Evolutionary conservation across 2,113 vertebrate genomes (phyloP).

Genomic region (Microtus oregoni): DNA sequence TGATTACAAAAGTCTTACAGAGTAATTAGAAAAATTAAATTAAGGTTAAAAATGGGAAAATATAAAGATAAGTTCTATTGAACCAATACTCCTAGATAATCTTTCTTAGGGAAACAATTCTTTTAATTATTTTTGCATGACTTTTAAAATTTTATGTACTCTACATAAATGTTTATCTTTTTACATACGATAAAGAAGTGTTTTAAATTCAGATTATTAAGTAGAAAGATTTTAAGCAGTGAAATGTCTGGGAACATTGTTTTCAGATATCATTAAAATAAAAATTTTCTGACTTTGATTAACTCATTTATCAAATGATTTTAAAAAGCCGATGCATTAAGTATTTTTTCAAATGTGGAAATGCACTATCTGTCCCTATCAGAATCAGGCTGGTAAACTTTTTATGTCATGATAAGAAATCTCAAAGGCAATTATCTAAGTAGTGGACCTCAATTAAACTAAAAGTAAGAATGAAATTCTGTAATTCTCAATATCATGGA

Average conservation of each 20-base stretch:
- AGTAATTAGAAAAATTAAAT: background rate
- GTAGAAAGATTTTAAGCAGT: background rate
- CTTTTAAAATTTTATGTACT: background rate
- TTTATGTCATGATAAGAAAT: background rate
- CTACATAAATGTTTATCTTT: background rate
- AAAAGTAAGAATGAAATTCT: background rate
- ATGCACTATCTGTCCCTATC: background rate
- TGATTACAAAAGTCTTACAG: background rate
- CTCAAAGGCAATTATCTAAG: background rate
- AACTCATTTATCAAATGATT: background rate
- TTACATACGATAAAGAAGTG: background rate
- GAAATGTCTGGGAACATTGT: background rate
- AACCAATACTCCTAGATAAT: background rate
- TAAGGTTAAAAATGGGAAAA: background rate
- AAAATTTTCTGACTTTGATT: slow-evolving; percentile 16
- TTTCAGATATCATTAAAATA: background rate
- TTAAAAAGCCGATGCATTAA: background rate
- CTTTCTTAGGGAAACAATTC: background rate
- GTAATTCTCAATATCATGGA: background rate
- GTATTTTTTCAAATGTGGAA: background rate
- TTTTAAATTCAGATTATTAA: slow-evolving; percentile 37
- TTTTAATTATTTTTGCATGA: background rate
- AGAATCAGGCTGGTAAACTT: background rate
- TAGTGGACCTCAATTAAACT: background rate
- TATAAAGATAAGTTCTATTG: background rate